A percentile compares a stretch with the other conserved stretches of the same genome.
Evolutionary conservation across 2,888 invertebrate species (phyloP).

Genomic region (Eumacrocentrus americanus): DNA sequence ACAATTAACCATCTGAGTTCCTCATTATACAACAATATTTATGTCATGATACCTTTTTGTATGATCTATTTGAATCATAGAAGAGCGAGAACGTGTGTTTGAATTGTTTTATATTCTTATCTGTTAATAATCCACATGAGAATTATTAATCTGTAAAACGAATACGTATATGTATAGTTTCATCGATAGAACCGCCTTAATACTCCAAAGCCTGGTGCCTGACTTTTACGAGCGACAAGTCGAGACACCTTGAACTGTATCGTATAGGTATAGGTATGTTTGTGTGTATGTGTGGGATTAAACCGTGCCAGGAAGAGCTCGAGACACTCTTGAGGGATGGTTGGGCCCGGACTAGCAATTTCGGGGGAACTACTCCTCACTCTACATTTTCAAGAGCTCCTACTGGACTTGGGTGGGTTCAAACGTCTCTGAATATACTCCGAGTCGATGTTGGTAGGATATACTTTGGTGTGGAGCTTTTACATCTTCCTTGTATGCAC

Average conservation of each 20-base stretch:
- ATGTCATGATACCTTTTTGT: no score
- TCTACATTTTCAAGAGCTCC: neutral
- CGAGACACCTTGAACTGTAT: neutral
- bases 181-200: neutral
- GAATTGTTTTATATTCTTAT: no score
- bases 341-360: conserved; percentile 36
- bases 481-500: conserved; percentile 7
- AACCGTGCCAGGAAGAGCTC: conserved; percentile 10
- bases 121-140: no score
- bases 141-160: no score
- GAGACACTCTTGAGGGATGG: conserved; percentile 31
- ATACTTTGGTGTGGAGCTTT: conserved; percentile 16
- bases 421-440: conserved; percentile 12
- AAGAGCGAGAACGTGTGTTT: neutral
- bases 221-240: neutral
- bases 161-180: neutral
- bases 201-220: neutral
- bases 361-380: conserved; percentile 22
- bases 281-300: conserved; percentile 1
- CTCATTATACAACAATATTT: no score
- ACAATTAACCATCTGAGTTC: no score
- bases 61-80: no score
- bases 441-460: conserved; percentile 18
- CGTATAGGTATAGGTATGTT: neutral
- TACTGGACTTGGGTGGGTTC: conserved; percentile 2